Evolutionary conservation across 2,888 invertebrate species (phyloP), one percentile per base, ranked within the genome.

Genomic region (Diarsia rubi): DNA sequence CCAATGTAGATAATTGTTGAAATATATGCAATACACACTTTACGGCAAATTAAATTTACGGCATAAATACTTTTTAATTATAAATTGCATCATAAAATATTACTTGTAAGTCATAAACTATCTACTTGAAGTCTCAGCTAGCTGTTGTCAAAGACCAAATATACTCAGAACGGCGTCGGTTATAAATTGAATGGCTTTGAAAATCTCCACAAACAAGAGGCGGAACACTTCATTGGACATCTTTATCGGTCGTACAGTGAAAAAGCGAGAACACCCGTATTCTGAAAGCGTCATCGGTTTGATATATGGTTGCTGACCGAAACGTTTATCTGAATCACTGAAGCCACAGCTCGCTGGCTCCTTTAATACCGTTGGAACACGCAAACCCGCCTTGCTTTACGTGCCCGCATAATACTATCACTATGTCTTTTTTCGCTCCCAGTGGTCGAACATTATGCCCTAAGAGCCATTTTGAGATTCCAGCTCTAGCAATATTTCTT

Each of bases 291-390:
- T 93, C 94, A 94, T 94, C 91, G 88, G 84, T 85, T 90, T 94
- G 94, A 94, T 94, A 93, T 94, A 94, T 91, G 90, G 87, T 83
- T 92, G 93, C 94, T 94, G 95, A 95, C 94, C 93, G 85, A 91
- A 93, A 90, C 93, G 92, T 92, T 95, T 95, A 93, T 95, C 94
- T 92, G 92, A 94, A 93, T 94, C 94, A 93, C 91, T 92, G 91
- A 89, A 90, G 87, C 91, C 91, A 91, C 91, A 90, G 91, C 89
- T 91, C 89, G 89, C 90, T 91, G 88, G 88, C 89, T 93, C 89
- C 89, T 92, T 91, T 91, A 91, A 92, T 90, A 89, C 90, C 83
- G 65, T 83, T 73, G 79, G 85, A 81, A 82, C 83, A 86, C 88
- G 82, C 86, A 84, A 90, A 80, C 82, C 83, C 88, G 87, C 81